Conservation (phyloP, 2,113 vertebrate genomes). For the Erinaceus europaeus region DNA sequence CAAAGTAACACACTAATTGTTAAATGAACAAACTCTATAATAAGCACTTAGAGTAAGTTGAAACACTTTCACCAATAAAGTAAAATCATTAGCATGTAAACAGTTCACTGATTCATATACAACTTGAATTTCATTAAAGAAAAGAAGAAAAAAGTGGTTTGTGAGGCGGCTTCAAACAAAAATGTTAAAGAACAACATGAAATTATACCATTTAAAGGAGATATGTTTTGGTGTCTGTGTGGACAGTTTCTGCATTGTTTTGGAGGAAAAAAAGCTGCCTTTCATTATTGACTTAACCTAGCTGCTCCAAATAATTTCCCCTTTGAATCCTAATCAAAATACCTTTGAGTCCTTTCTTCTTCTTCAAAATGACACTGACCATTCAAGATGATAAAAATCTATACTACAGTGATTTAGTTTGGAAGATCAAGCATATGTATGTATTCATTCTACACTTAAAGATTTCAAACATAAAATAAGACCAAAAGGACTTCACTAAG, state of each 20-base stretch:
- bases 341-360: not conserved
- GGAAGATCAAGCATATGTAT: not conserved
- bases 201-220: not conserved
- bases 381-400: not conserved
- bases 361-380: slow-evolving; percentile 35
- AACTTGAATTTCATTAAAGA: not conserved
- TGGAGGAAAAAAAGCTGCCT: not conserved
- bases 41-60: not conserved
- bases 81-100: not conserved
- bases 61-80: not conserved
- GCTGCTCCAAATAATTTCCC: not conserved
- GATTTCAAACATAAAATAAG: slow-evolving; percentile 9
- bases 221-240: not conserved
- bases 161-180: not conserved
- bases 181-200: not conserved
- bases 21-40: not conserved
- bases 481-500: not conserved
- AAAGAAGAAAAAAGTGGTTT: not conserved
- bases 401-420: not conserved
- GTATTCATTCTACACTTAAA: not conserved
- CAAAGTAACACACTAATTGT: not conserved
- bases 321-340: not conserved
- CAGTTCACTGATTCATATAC: not conserved
- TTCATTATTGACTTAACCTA: not conserved
- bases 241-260: not conserved